Evolutionary conservation across 1,140 invertebrate genomes (phyloP), one percentile per base, ranked within the genome.

Genomic region (Penaeus vannamei): DNA sequence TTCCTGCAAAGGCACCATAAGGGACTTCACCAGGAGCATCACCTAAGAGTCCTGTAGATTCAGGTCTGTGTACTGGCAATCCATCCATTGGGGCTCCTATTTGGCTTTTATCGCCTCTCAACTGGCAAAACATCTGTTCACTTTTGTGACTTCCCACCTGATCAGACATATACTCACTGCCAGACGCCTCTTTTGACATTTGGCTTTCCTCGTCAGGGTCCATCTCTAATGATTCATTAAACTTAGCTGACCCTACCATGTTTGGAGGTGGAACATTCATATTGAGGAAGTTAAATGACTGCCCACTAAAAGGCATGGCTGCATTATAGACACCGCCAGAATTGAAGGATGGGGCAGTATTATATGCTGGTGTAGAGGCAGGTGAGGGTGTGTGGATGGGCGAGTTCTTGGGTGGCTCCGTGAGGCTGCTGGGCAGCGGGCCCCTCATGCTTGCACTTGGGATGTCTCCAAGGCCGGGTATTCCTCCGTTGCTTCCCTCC

Each of bases 381-480:
- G 61, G 61, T 23, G 85, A 84, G n/a, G 85, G 85, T 32, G 85
- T 86, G 26, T 90, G 85, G 26, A 90, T 83, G 36, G 89, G 84
- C 23, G 85, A 86, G 26, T 84, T 86, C 64, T 76, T 87, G 46
- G 84, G 42, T 23, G 89, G 61, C 20, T 86, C 89, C 14, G 89
- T 42, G 26, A 86, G 82, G n/a, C 72, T 84, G 69, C 80, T 86
- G 64, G 85, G 87, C 36, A 89, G 36, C 20, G 85, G 89, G 59
- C 85, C 80, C 61, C 82, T 90, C 85, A 90, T 90, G 66, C 80
- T 84, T 17, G 82, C 89, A 85, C 84, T 83, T 20, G 90, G 90
- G 59, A 91, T 91, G 42, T 91, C 90, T 22, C 90, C 91, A 19
- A 91, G 79, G 26, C 90, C 91, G 29, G 90, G 91, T 53, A 91